Conservation (phyloP, 2,888 invertebrate genomes). For the Neelides folsomi region DNA sequence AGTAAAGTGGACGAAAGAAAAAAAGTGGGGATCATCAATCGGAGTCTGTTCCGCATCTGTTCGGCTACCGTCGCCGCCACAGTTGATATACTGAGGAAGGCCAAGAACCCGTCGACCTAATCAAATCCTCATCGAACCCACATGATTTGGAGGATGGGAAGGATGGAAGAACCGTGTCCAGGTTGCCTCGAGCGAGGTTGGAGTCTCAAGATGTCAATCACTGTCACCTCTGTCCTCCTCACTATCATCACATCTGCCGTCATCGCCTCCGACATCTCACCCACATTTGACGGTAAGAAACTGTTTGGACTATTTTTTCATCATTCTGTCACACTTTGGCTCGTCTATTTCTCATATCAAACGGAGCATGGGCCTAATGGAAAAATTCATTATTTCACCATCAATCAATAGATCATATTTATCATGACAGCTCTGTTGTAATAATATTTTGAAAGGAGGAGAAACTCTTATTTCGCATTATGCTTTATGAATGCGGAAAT, state of each 20-base stretch:
- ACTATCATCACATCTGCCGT: constrained; percentile 32
- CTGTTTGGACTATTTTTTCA: too few relatives aligned
- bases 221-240: constrained; percentile 30
- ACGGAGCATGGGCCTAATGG: too few relatives aligned
- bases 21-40: background rate
- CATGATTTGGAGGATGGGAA: constrained; percentile 21
- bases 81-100: background rate
- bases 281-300: constrained; percentile 31
- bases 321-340: too few relatives aligned
- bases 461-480: too few relatives aligned
- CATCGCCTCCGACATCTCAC: constrained; percentile 29
- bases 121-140: constrained; percentile 14
- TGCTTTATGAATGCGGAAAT: too few relatives aligned
- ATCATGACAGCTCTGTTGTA: too few relatives aligned
- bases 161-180: constrained; percentile 29
- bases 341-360: too few relatives aligned
- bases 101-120: constrained; percentile 4
- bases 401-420: too few relatives aligned
- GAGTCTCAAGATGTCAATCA: constrained; percentile 26
- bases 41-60: background rate
- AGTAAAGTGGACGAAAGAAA: background rate
- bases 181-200: constrained; percentile 19
- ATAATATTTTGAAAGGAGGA: too few relatives aligned
- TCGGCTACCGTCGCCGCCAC: background rate
- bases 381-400: too few relatives aligned